Percentiles rank a stretch among this genome's conserved stretches.
phyloP scores from a whole-genome alignment of 2,888 invertebrate species.

The Epiblema foenella region DNA sequence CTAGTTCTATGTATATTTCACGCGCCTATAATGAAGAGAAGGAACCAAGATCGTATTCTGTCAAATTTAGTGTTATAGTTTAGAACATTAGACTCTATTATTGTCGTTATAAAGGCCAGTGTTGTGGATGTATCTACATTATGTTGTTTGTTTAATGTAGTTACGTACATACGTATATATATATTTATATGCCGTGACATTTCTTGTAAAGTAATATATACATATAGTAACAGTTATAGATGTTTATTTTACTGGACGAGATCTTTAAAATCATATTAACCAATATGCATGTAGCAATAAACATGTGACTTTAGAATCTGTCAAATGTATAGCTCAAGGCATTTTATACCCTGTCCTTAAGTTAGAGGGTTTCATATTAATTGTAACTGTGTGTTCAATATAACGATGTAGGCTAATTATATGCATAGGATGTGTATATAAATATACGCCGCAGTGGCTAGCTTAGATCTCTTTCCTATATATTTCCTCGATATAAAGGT shows the following conservation, averaged over 20 bases:
- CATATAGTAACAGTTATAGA: not conserved
- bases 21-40: not conserved
- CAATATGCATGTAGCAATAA: slow-evolving; percentile 16
- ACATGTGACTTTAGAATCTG: not conserved
- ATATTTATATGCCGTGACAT: too few relatives aligned
- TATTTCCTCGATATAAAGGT: slow-evolving; percentile 75
- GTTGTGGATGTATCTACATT: not conserved
- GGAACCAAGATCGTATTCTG: not conserved
- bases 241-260: slow-evolving; percentile 1
- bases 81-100: slow-evolving; percentile 14
- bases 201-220: too few relatives aligned
- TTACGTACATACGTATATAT: too few relatives aligned
- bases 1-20: not conserved
- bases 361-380: slow-evolving; percentile 23
- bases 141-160: not conserved
- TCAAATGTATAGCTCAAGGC: slow-evolving; percentile 8
- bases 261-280: not conserved
- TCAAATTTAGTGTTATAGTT: slow-evolving; percentile 13
- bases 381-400: slow-evolving; percentile 52
- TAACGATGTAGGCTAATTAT: slow-evolving; percentile 67
- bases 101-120: slow-evolving; percentile 5
- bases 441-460: slow-evolving; percentile 64
- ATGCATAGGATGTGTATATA: slow-evolving; percentile 72
- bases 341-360: slow-evolving; percentile 26
- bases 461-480: slow-evolving; percentile 70